A percentile compares a stretch with the other conserved stretches of the same genome.
These are phyloP conservation scores for Orchestia grillus DNA, from an alignment of 1,140 invertebrate genomes.

Conservation along the genomic window DNA sequence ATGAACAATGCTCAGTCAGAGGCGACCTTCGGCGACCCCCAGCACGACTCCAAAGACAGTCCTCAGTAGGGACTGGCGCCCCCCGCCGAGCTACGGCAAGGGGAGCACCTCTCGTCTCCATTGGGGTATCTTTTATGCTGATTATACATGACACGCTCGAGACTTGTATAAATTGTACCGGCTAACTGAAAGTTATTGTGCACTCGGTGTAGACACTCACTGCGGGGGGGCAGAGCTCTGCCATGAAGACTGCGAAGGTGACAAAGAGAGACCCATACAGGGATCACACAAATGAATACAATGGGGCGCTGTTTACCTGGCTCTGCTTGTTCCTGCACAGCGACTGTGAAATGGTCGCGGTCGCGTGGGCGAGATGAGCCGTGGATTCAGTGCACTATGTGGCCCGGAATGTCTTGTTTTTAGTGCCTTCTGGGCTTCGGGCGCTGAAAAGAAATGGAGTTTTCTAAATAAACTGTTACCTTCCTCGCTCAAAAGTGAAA, in stretches of 20 bases:
- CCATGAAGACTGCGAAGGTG: neutral
- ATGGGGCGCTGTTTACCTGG: neutral
- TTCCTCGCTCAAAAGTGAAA: no score
- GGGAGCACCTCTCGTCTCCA: conserved; percentile 40
- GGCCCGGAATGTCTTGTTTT: neutral
- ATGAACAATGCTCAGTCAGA: neutral
- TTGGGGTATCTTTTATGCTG: conserved; percentile 44
- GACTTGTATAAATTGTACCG: conserved; percentile 50
- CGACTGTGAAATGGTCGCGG: neutral
- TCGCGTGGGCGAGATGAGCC: neutral
- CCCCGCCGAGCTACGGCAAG: conserved; percentile 20
- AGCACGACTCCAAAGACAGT: conserved; percentile 39
- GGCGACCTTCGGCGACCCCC: conserved; percentile 20
- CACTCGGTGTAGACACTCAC: conserved; percentile 31
- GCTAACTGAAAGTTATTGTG: conserved; percentile 53
- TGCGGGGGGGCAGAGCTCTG: neutral
- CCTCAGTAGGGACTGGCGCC: neutral
- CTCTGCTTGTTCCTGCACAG: neutral
- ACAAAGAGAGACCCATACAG: neutral
- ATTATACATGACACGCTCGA: conserved; percentile 45
- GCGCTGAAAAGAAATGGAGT: neutral
- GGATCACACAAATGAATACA: conserved; percentile 11
- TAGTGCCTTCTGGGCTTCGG: no score
- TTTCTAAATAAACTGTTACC: neutral
- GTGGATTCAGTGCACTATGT: neutral